Evolutionary conservation across 2,888 invertebrate species (phyloP), one percentile per base, ranked within the genome.

Genomic region (Coelinius sp.): DNA sequence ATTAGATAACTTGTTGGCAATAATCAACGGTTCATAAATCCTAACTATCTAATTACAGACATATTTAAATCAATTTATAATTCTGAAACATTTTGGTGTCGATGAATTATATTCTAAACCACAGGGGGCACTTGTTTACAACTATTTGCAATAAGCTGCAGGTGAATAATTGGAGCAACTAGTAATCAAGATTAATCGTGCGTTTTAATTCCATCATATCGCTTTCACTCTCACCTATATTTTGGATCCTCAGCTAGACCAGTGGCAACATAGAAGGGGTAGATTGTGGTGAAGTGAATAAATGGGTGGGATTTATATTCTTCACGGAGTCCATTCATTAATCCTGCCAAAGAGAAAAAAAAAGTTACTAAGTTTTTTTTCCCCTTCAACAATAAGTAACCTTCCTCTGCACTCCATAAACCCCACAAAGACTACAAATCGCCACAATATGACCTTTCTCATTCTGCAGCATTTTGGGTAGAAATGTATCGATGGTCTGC

Each of bases 231-330:
- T 75, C 77, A 88, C 88, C 88, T 88, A 74, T 85, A 86, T 25
- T 85, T 80, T 1, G 88, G 88, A 71, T 85, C 83, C 25, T 84
- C 82, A 5, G 88, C 84, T 22, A 90, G 81, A 14, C 88, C 89
- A 1, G 89, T 90, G 73, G 88, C 85, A 8, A 90, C 88, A 75
- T 90, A 89, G 80, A 89, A 89, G 0, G 91, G 91, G 81, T 90
- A 91, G n/a, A 91, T 86, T 0, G 90, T 90, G 0, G 91, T 91
- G 52, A 90, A 88, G 56, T 88, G 83, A 65, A 92, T 80, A n/a
- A 68, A 73, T 0, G 59, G 62, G 1, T 79, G 68, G 41, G 78
- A 56, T 41, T 82, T 73, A 7, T 85, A 38, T 66, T 86, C 86
- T 59, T 86, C 86, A 22, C 75, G 74, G 10, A 86, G 77, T 4